Evolutionary conservation across 2,797 vertebrate genomes (phyloP), one percentile per base, ranked within the genome.

Genomic region (Tragopan temminckii): DNA sequence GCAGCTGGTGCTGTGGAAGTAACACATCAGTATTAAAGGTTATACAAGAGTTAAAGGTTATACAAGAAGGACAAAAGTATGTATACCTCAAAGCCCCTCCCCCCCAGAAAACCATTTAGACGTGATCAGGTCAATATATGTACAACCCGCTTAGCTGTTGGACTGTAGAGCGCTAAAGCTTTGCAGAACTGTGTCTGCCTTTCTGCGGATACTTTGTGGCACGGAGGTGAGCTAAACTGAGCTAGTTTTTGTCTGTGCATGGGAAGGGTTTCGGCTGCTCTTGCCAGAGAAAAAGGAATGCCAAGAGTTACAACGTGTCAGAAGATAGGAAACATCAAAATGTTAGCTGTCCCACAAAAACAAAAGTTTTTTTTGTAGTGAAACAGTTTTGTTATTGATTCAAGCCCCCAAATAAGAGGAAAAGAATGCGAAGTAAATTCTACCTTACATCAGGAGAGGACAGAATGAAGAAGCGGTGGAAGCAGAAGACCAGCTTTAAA

Each of bases 91-190:
- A 78, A 69, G 5, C 14, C 64, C 29, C 45, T 45, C 24, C 11
- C 35, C 35, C 2, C 4, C 13, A 68, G 13, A 7, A 81, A 91
- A 66, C 6, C 0, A 0, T 70, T 91, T 75, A 74, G 92, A 55
- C 8, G 4, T 88, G 67, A 24, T 13, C 5, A 9, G 2, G 1
- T 63, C 52, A 50, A 46, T 33, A 11, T 38, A 58, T 77, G 31
- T 3, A 58, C 27, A 18, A 5, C 6, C 21, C 23, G 20, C 21
- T 33, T 74, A 77, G 90, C 52, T 0, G 0, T 3, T 77, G 58
- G 21, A 48, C 16, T 83, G 25, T 61, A 57, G 50, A 62, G 53
- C 68, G 8, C 9, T 68, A 45, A 64, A 85, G 48, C 27, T 87
- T 71, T 89, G 9, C 18, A 29, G 14, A 11, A 13, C 64, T 71